phyloP scores from a whole-genome alignment of 2,797 vertebrate genomes.

The Ataeniobius toweri region DNA sequence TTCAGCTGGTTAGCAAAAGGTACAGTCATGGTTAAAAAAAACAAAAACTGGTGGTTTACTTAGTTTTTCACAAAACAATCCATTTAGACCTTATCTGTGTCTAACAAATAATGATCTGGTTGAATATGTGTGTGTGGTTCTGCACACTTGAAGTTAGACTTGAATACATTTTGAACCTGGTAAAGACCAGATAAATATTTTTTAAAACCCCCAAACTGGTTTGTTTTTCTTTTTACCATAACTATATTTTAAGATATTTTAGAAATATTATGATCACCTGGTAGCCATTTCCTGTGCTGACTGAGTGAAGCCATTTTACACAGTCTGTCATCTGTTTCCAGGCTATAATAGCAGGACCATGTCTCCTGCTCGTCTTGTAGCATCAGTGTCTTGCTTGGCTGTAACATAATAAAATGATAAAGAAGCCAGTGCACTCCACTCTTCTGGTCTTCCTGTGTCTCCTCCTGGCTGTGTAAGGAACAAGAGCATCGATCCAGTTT shows the following conservation, averaged over 20 bases:
- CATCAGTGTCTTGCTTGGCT: constrained; percentile 35
- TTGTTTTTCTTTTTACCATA: not conserved
- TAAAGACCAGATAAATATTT: not conserved
- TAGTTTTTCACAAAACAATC: not conserved
- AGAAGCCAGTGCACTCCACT: constrained; percentile 39
- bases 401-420: constrained; percentile 53
- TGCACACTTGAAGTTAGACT: not conserved
- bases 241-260: constrained; percentile 36
- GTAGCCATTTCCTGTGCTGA: constrained; percentile 4
- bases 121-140: not conserved
- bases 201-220: not conserved
- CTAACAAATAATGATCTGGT: not conserved
- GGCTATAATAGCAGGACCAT: constrained; percentile 25
- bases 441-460: constrained; percentile 22
- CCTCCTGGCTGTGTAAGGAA: constrained; percentile 27
- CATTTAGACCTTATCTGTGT: not conserved
- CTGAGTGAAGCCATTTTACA: constrained; percentile 14
- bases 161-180: not conserved
- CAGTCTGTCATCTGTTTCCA: constrained; percentile 38
- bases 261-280: constrained; percentile 20
- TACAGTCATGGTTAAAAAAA: not conserved
- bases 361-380: constrained; percentile 26
- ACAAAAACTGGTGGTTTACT: not conserved
- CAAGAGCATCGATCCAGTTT: constrained; percentile 56
- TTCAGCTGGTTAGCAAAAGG: not conserved